These are phyloP conservation scores for Ochotona curzoniae DNA, from an alignment of 2,113 vertebrate genomes.

Conservation along the genomic window DNA sequence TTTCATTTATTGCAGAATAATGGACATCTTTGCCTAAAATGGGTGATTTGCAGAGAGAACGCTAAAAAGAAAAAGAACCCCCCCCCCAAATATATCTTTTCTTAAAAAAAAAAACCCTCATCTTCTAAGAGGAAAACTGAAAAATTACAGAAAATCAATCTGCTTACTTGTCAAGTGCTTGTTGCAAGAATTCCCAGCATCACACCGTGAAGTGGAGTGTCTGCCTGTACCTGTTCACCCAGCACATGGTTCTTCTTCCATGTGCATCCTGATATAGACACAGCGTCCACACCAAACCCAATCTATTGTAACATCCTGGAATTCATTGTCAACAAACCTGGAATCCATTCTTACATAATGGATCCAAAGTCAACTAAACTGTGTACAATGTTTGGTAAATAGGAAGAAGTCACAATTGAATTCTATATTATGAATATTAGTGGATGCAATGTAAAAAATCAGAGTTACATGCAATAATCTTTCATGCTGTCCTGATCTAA, in stretches of 20 bases:
- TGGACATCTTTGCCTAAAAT: slow-evolving; percentile 42
- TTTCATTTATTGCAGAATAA: slow-evolving; percentile 56
- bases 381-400: slow-evolving; percentile 45
- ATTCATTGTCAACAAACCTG: slow-evolving; percentile 61
- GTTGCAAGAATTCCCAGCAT: background rate
- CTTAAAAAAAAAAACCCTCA: background rate
- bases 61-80: background rate
- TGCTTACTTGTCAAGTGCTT: background rate
- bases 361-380: slow-evolving; percentile 68
- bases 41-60: slow-evolving; percentile 41
- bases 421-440: slow-evolving; percentile 49
- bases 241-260: background rate
- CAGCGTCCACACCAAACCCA: background rate
- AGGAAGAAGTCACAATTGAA: slow-evolving; percentile 51
- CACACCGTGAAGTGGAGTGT: background rate
- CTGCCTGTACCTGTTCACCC: background rate
- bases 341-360: slow-evolving; percentile 62
- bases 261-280: slow-evolving; percentile 33
- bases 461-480: background rate
- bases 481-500: background rate
- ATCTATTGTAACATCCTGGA: background rate
- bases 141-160: slow-evolving; percentile 63
- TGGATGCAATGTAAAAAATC: slow-evolving; percentile 44
- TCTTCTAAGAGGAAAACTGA: slow-evolving; percentile 36
- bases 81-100: background rate